phyloP scores from a whole-genome alignment of 2,888 invertebrate genomes.

The Eulithis testata region DNA sequence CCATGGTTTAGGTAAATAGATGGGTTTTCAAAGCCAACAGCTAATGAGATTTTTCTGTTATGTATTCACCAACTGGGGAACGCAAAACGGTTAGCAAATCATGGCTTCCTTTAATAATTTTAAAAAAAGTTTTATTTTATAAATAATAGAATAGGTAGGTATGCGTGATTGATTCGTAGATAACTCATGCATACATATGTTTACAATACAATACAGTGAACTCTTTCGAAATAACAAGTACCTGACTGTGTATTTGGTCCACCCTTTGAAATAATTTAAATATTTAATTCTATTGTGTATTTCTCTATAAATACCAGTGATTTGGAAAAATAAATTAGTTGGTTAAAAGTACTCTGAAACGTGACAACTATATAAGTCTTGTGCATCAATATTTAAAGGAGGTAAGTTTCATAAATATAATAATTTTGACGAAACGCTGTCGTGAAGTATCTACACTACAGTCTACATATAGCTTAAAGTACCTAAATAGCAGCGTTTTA shows the following conservation, averaged over 20 bases:
- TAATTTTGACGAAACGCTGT: too few species aligned
- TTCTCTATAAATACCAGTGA: slow-evolving; percentile 41
- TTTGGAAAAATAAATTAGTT: slow-evolving; percentile 27
- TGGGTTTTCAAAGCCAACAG: slow-evolving; percentile 4
- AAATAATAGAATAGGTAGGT: too few species aligned
- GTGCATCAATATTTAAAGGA: slow-evolving; percentile 17
- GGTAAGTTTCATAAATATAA: slow-evolving; percentile 17
- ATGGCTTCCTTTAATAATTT: background rate
- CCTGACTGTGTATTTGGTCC: slow-evolving; percentile 30
- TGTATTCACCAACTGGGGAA: background rate
- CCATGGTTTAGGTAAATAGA: background rate
- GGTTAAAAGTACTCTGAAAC: slow-evolving; percentile 7
- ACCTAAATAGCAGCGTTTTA: too few species aligned
- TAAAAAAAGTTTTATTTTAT: background rate
- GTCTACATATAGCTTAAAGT: too few species aligned
- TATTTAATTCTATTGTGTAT: slow-evolving; percentile 41
- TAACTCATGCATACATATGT: slow-evolving; percentile 17
- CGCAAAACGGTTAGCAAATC: background rate
- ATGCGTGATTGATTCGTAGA: background rate
- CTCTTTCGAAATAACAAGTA: slow-evolving; percentile 27
- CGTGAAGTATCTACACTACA: too few species aligned
- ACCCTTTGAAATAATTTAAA: slow-evolving; percentile 35
- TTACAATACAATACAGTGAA: slow-evolving; percentile 26
- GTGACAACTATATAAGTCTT: slow-evolving; percentile 14
- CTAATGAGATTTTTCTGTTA: slow-evolving; percentile 1